Conservation (phyloP, 2,888 invertebrate species). For the Trilocha varians region DNA sequence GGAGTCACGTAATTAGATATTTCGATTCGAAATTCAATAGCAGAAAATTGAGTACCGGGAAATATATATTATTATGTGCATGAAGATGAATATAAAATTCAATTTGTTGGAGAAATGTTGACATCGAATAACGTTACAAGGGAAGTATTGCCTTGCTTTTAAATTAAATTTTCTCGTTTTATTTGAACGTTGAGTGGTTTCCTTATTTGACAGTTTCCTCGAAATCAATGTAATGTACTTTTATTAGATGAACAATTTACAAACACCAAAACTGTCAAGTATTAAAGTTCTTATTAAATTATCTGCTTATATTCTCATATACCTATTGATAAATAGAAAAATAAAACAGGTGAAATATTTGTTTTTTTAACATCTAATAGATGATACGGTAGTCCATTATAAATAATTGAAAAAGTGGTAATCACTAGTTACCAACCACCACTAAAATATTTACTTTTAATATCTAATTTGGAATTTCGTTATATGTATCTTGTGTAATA, state of each 20-base stretch:
- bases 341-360: too few species aligned
- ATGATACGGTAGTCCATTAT: too few species aligned
- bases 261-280: too few species aligned
- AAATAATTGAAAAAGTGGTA: too few species aligned
- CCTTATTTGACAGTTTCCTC: not conserved
- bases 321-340: too few species aligned
- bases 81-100: conserved; percentile 22
- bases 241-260: not conserved
- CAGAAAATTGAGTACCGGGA: conserved; percentile 19
- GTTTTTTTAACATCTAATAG: too few species aligned
- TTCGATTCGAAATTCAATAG: conserved; percentile 4
- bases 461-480: too few species aligned
- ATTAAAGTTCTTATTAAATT: conserved; percentile 18
- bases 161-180: not conserved
- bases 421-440: too few species aligned
- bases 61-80: conserved; percentile 7
- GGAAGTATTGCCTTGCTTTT: not conserved
- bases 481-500: too few species aligned
- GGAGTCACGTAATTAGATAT: conserved; percentile 6
- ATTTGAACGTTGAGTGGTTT: not conserved
- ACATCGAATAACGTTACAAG: not conserved
- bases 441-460: too few species aligned
- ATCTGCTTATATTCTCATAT: conserved; percentile 13
- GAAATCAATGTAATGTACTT: not conserved
- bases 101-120: conserved; percentile 19